Evolutionary conservation across 2,113 vertebrate species (phyloP).

Genomic region (Sarotherodon lohbergeri): DNA sequence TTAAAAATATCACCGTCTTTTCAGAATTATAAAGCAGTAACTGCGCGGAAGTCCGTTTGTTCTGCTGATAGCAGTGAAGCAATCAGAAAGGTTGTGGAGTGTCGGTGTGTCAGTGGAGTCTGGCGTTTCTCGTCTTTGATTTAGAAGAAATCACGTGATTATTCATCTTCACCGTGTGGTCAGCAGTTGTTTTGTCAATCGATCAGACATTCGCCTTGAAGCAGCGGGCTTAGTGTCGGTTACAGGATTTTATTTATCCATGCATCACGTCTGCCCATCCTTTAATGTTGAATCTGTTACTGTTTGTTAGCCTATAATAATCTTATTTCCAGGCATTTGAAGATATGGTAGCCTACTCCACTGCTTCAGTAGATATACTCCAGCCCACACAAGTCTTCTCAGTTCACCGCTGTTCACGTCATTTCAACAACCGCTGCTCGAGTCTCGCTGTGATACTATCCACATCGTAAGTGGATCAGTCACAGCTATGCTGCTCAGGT

Average conservation of each 20-base stretch:
- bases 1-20: neutral
- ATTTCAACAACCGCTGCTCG: neutral
- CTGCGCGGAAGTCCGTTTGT: too few relatives aligned
- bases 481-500: neutral
- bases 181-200: neutral
- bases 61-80: neutral
- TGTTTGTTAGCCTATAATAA: neutral
- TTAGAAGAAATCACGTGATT: neutral
- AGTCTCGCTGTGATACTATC: neutral
- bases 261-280: neutral
- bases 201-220: neutral
- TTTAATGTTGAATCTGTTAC: fast-evolving
- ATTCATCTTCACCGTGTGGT: neutral
- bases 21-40: neutral
- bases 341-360: neutral
- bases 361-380: neutral
- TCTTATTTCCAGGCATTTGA: neutral
- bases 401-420: neutral
- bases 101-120: neutral
- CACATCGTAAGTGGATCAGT: neutral
- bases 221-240: neutral
- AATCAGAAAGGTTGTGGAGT: neutral
- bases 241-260: neutral
- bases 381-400: neutral
- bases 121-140: neutral